Percentiles rank a stretch among this genome's conserved stretches.
Evolutionary conservation across 2,113 vertebrate genomes (phyloP).

Genomic region (Hylia prasina): DNA sequence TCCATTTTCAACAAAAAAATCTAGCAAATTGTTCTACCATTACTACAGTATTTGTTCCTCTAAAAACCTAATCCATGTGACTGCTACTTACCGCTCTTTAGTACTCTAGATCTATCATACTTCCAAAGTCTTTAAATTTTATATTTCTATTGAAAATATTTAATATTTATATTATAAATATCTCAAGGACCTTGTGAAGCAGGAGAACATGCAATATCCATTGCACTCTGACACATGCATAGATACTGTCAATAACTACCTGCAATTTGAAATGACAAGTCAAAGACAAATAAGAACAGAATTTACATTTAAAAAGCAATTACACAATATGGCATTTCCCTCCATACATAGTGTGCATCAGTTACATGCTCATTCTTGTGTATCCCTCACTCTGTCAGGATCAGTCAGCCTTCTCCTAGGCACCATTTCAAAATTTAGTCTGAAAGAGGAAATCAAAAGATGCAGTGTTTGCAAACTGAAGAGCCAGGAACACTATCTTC

Average conservation of each 20-base stretch:
- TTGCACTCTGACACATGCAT: background rate
- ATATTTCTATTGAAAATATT: background rate
- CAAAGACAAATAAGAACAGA: background rate
- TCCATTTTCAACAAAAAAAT: background rate
- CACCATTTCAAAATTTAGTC: background rate
- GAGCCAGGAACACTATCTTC: background rate
- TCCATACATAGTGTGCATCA: background rate
- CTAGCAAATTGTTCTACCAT: background rate
- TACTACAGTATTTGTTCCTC: background rate
- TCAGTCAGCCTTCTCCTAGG: background rate
- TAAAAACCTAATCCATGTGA: background rate
- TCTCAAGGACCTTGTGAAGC: background rate
- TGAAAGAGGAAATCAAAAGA: background rate
- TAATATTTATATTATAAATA: background rate
- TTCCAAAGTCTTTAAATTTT: background rate
- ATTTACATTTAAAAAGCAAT: background rate
- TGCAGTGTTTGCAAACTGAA: background rate
- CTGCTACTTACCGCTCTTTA: background rate
- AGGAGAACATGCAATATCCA: background rate
- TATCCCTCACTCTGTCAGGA: background rate
- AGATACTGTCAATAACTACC: background rate
- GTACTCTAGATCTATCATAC: background rate
- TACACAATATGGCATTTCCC: background rate
- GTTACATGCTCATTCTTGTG: background rate
- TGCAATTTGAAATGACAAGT: background rate